Conservation (phyloP, 2,113 vertebrate genomes). For the Cavia aperea region DNA sequence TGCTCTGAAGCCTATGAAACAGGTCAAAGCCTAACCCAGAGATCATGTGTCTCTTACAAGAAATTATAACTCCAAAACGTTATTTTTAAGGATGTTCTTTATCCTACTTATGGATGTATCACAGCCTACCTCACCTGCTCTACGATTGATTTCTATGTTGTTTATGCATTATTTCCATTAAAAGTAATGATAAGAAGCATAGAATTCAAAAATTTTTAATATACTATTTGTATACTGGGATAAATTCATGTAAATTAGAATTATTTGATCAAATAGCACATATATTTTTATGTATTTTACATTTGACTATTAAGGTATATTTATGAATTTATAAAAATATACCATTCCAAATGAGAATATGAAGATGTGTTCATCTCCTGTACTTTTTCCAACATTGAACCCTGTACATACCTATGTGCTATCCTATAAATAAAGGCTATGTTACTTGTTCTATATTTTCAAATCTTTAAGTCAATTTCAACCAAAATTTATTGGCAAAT, state of each 20-base stretch:
- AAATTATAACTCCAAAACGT: neutral
- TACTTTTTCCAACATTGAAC: neutral
- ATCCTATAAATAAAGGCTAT: neutral
- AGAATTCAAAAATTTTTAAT: neutral
- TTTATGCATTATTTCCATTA: neutral
- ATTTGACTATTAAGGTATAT: neutral
- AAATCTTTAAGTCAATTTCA: slow-evolving; percentile 1
- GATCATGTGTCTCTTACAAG: neutral
- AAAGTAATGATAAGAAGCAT: neutral
- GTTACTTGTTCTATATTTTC: neutral
- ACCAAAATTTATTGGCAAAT: slow-evolving; percentile 19
- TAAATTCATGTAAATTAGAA: neutral
- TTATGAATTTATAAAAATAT: neutral
- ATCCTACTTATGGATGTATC: neutral
- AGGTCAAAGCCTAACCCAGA: neutral
- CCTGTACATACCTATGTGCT: neutral
- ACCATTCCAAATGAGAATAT: neutral
- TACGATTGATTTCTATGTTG: neutral
- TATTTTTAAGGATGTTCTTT: neutral
- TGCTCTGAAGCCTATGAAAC: neutral
- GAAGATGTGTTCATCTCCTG: neutral
- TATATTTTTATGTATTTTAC: neutral
- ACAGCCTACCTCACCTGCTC: neutral
- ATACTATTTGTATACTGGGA: neutral
- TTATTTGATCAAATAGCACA: neutral